Evolutionary conservation across 64 coral and sea anemone genomes (phyloP), one percentile per base, ranked within the genome.

Genomic region (Exaiptasia diaphana): DNA sequence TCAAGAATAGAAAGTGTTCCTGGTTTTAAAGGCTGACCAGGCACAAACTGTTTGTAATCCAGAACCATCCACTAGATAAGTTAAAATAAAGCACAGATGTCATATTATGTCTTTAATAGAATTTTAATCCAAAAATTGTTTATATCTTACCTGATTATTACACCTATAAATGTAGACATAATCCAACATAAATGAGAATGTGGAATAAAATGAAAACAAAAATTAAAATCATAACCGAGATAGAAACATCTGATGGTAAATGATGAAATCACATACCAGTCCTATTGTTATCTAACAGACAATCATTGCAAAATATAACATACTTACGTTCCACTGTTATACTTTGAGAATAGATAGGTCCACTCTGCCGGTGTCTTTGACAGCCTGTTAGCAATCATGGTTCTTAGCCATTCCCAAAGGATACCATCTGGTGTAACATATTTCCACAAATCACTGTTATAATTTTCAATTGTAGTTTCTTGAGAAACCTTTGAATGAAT

Each of bases 281-380:
- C n/a, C n/a, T n/a, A n/a, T n/a, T n/a, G n/a, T n/a, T n/a, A n/a
- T n/a, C n/a, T n/a, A n/a, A n/a, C n/a, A n/a, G n/a, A n/a, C n/a
- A n/a, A n/a, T n/a, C n/a, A n/a, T n/a, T n/a, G n/a, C n/a, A n/a
- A n/a, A n/a, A n/a, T n/a, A n/a, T n/a, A n/a, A n/a, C n/a, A n/a
- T n/a, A 90, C 90, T 93, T 82, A 99, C 95, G 95, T 99, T 85
- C 95, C 95, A 93, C 95, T 99, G 61, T 99, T 99, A 64, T 80
- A 83, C 31, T 27, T 76, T 40, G 85, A 85, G 34, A 93, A 99
- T 27, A 93, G 58, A 17, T 83, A 92, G 14, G 58, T 58, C 95
- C 95, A 99, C 27, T 99, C 79, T 27, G 7, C 42, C 4, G 84
- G 39, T 7, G 43, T 80, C 0, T n/a, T 54, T 1, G 95, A 83